Conservation (phyloP, 1,140 invertebrate species). For the Drosophila auraria region DNA sequence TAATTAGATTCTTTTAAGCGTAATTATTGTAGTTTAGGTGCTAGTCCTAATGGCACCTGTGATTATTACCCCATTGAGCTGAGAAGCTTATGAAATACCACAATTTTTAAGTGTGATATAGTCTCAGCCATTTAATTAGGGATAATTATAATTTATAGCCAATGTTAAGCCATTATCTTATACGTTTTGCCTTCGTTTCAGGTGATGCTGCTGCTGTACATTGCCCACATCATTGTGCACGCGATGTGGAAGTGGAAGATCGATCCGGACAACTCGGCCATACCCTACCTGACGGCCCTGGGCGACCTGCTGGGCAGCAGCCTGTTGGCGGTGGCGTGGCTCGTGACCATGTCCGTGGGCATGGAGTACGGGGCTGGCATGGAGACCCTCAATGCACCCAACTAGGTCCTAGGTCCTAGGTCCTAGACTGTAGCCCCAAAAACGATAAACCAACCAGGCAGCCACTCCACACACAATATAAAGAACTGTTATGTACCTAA, state of each 20-base stretch:
- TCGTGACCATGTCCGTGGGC: constrained; percentile 90
- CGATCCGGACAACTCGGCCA: constrained; percentile 98
- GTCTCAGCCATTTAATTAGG: neutral
- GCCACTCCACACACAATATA: constrained; percentile 33
- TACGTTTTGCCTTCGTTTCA: constrained; percentile 79
- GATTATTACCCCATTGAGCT: neutral
- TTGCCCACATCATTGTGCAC: constrained; percentile 94
- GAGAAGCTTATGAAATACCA: neutral
- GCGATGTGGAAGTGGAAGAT: constrained; percentile 96
- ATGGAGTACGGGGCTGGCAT: constrained; percentile 86
- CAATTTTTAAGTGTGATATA: neutral
- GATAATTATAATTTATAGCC: neutral
- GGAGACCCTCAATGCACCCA: constrained; percentile 76
- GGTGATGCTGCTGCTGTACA: constrained; percentile 92
- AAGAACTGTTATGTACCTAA: constrained; percentile 57
- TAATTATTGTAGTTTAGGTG: too few species aligned
- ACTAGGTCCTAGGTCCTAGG: too few species aligned
- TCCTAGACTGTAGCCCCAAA: constrained; percentile 24
- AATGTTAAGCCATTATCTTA: neutral
- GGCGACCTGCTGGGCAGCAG: constrained; percentile 96
- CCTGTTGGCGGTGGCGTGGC: constrained; percentile 93
- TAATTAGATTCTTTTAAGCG: too few species aligned
- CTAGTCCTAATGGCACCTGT: neutral
- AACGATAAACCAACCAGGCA: constrained; percentile 18
- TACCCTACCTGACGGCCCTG: constrained; percentile 97